These are phyloP conservation scores for Rhyacophila evoluta DNA, from an alignment of 2,888 invertebrate genomes.

Conservation along the genomic window DNA sequence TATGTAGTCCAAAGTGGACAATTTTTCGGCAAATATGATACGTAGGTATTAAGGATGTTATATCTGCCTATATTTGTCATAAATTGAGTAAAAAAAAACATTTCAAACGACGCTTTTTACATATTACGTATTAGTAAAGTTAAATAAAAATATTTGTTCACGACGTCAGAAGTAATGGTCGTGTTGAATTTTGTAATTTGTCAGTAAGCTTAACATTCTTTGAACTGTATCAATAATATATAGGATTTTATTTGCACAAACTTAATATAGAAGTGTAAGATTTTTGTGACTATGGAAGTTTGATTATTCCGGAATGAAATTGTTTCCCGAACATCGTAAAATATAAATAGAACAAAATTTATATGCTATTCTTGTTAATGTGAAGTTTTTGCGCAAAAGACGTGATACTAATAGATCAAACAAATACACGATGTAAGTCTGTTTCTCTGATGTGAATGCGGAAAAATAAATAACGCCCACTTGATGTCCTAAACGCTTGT, in stretches of 20 bases:
- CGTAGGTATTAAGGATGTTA: conserved; percentile 51
- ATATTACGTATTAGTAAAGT: conserved; percentile 55
- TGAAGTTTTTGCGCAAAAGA: conserved; percentile 53
- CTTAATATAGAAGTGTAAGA: conserved; percentile 53
- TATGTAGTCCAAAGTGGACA: conserved; percentile 54
- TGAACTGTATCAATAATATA: conserved; percentile 54
- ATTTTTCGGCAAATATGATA: conserved; percentile 46
- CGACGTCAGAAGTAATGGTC: conserved; percentile 50
- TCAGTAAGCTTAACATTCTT: conserved; percentile 54
- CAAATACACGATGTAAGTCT: conserved; percentile 51
- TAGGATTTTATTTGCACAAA: conserved; percentile 55
- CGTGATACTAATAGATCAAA: conserved; percentile 50
- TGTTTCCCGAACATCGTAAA: conserved; percentile 51
- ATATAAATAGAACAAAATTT: conserved; percentile 53
- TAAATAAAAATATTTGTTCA: conserved; percentile 51
- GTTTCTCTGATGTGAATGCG: conserved; percentile 53
- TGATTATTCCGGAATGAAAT: conserved; percentile 53
- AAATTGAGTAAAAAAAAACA: conserved; percentile 49
- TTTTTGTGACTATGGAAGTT: conserved; percentile 54
- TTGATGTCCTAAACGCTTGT: conserved; percentile 53
- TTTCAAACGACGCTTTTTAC: conserved; percentile 55
- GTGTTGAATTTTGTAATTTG: conserved; percentile 54
- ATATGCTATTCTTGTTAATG: conserved; percentile 55
- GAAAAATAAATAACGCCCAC: conserved; percentile 54
- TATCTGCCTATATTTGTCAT: conserved; percentile 54